Evolutionary conservation across 2,113 vertebrate genomes (phyloP).

Genomic region (Perca flavescens): DNA sequence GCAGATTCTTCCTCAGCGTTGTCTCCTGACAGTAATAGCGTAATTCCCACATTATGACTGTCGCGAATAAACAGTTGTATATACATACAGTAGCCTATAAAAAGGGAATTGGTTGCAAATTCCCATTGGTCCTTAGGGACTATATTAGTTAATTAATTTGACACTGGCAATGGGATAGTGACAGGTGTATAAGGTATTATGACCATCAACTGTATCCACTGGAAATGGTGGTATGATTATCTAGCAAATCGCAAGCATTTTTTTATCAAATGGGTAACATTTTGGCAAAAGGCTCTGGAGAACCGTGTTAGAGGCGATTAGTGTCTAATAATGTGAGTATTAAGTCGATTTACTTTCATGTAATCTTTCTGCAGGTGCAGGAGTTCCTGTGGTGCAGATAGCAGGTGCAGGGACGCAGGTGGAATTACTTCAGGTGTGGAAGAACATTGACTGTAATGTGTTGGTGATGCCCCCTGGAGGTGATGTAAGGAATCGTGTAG

Average conservation of each 20-base stretch:
- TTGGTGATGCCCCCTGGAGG: conserved; percentile 53
- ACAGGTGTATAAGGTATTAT: not conserved
- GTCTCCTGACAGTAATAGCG: not conserved
- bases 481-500: not conserved
- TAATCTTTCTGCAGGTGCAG: conserved; percentile 40
- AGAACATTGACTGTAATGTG: conserved; percentile 6
- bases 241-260: not conserved
- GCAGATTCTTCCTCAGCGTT: conserved; percentile 22
- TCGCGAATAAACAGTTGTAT: not conserved
- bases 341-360: conserved; percentile 12
- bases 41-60: not conserved
- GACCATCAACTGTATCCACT: not conserved
- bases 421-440: conserved; percentile 44
- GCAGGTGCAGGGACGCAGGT: conserved; percentile 52
- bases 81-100: not conserved
- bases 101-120: conserved; percentile 11
- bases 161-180: not conserved
- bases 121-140: conserved; percentile 38
- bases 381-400: conserved; percentile 5
- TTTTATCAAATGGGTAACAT: not conserved
- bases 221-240: not conserved
- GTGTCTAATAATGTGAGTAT: conserved; percentile 15
- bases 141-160: not conserved
- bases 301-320: not conserved
- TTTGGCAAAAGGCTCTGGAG: not conserved